A percentile compares a stretch with the other conserved stretches of the same genome.
These are phyloP conservation scores for Hoplias malabaricus DNA, from an alignment of 2,113 vertebrate genomes.

Conservation along the genomic window DNA sequence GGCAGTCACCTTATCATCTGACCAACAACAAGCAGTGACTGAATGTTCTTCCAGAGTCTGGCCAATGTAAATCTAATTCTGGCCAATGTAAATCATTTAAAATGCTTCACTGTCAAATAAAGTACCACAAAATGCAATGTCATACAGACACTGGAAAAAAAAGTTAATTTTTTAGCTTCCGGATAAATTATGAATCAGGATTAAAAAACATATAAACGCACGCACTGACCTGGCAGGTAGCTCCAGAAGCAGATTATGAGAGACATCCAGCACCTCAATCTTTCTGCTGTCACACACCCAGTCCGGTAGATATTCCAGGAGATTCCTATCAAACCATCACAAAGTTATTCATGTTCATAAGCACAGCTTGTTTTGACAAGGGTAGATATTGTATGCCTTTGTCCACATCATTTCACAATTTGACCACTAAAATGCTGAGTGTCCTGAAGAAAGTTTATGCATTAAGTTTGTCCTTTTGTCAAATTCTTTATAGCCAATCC, in stretches of 20 bases:
- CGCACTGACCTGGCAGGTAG: slow-evolving; percentile 82
- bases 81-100: slow-evolving; percentile 14
- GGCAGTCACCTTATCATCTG: neutral
- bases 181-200: neutral
- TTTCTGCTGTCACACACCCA: slow-evolving; percentile 95
- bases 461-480: too few relatives aligned
- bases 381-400: too few relatives aligned
- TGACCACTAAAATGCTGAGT: too few relatives aligned
- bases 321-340: slow-evolving; percentile 78
- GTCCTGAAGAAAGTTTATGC: too few relatives aligned
- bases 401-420: too few relatives aligned
- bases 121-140: slow-evolving; percentile 31
- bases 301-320: slow-evolving; percentile 86
- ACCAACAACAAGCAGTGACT: slow-evolving; percentile 1
- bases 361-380: too few relatives aligned
- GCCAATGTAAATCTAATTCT: slow-evolving; percentile 9
- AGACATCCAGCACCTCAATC: slow-evolving; percentile 88
- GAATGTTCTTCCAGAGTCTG: neutral
- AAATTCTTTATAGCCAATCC: too few relatives aligned
- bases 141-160: neutral
- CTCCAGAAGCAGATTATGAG: slow-evolving; percentile 85
- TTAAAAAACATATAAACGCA: neutral
- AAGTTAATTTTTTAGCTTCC: neutral
- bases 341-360: slow-evolving; percentile 46
- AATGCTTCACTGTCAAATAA: slow-evolving; percentile 16